Conservation (phyloP, 2,888 invertebrate genomes). For the Phortica okadai region DNA sequence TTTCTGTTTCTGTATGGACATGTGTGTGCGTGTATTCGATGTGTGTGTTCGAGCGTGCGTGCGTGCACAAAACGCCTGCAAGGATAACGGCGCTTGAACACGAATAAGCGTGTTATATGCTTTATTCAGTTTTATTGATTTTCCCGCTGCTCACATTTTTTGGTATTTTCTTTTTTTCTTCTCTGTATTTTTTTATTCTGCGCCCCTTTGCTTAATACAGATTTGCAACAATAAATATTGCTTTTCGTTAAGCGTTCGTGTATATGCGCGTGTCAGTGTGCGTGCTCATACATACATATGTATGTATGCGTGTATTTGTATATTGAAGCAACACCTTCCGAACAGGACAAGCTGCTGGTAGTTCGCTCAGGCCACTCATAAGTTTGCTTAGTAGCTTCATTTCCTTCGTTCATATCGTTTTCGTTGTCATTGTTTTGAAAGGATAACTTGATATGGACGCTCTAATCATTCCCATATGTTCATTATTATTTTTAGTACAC, state of each 20-base stretch:
- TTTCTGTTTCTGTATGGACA: not conserved
- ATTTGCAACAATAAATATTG: constrained; percentile 60
- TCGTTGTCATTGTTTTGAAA: constrained; percentile 26
- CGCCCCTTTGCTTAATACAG: constrained; percentile 47
- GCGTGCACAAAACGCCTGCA: constrained; percentile 7
- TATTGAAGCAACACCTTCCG: not conserved
- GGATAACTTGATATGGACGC: constrained; percentile 65
- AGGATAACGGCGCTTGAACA: constrained; percentile 26
- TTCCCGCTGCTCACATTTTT: constrained; percentile 44
- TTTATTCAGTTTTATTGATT: constrained; percentile 64
- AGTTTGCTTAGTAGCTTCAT: not conserved
- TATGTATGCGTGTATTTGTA: not conserved
- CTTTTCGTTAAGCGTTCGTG: not conserved
- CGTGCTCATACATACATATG: not conserved
- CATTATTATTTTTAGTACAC: constrained; percentile 12
- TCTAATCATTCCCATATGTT: constrained; percentile 56
- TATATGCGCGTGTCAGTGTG: not conserved
- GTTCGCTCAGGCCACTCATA: not conserved
- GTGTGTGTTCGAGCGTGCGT: not conserved
- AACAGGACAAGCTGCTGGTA: not conserved
- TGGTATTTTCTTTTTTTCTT: not conserved
- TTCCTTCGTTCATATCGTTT: not conserved
- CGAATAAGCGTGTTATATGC: constrained; percentile 62
- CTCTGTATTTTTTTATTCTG: not conserved
- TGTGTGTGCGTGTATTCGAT: not conserved